These are phyloP conservation scores for Esperia sulphurella DNA, from an alignment of 2,888 invertebrate genomes.

Conservation along the genomic window DNA sequence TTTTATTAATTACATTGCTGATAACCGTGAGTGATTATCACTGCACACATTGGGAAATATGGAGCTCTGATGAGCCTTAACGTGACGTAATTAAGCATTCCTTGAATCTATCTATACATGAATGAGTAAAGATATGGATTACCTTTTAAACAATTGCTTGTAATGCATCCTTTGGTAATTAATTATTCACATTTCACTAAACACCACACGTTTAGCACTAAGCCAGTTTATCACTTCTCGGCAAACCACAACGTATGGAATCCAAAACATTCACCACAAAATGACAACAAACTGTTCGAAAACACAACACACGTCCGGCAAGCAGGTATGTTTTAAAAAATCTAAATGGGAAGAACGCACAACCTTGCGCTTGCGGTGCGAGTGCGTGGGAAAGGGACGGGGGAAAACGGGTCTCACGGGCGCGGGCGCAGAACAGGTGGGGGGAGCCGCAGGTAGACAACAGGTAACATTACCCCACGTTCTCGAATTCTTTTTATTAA, in stretches of 20 bases:
- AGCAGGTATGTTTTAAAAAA: conserved; percentile 51
- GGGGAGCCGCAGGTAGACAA: conserved; percentile 35
- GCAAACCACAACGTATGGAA: conserved; percentile 18
- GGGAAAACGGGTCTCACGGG: conserved; percentile 25
- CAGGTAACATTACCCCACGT: conserved; percentile 21
- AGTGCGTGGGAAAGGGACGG: conserved; percentile 42
- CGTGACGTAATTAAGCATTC: too few species aligned
- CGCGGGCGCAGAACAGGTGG: conserved; percentile 23
- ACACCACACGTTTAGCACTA: conserved; percentile 26
- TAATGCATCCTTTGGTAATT: conserved; percentile 62
- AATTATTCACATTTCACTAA: conserved; percentile 37
- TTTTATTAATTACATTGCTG: too few species aligned
- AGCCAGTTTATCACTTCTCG: conserved; percentile 14
- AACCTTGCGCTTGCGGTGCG: conserved; percentile 26
- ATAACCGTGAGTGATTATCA: too few species aligned
- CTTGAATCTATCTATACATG: conserved; percentile 8
- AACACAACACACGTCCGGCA: conserved; percentile 34
- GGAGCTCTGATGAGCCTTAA: too few species aligned
- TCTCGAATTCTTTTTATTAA: conserved; percentile 12
- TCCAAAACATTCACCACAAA: conserved; percentile 20
- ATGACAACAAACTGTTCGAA: conserved; percentile 12
- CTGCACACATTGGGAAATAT: too few species aligned
- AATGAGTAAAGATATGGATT: conserved; percentile 10
- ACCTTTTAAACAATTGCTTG: conserved; percentile 71
- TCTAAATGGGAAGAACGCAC: conserved; percentile 45